Percentiles rank a stretch among this genome's conserved stretches.
phyloP scores from a whole-genome alignment of 2,113 vertebrate genomes.

The Chroicocephalus ridibundus region DNA sequence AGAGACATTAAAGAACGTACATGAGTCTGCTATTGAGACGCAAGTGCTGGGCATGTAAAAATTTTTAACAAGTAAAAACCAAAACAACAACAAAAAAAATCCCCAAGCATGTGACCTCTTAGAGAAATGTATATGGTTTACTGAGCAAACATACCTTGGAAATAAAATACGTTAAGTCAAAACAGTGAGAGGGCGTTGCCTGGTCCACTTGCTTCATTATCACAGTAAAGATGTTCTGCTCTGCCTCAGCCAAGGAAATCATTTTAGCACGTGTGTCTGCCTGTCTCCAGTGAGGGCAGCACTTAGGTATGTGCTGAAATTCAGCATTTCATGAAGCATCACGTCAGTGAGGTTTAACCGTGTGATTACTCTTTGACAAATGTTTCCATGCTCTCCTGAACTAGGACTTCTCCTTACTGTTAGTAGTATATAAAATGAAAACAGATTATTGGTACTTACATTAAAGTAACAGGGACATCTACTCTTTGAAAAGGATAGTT shows the following conservation, averaged over 20 bases:
- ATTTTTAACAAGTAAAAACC: not conserved
- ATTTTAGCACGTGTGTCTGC: not conserved
- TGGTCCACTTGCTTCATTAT: not conserved
- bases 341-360: not conserved
- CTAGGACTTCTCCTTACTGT: not conserved
- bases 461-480: not conserved
- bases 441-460: not conserved
- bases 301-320: not conserved
- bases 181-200: not conserved
- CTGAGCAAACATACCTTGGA: not conserved
- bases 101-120: not conserved
- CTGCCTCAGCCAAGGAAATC: not conserved
- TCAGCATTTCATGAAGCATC: not conserved
- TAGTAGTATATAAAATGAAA: not conserved
- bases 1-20: not conserved
- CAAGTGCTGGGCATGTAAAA: not conserved
- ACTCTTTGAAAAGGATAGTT: not conserved
- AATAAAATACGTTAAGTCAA: not conserved
- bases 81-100: not conserved
- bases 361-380: not conserved
- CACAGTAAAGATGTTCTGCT: not conserved
- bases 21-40: not conserved
- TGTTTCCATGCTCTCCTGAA: not conserved
- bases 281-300: not conserved
- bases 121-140: not conserved